Percentiles rank a stretch among this genome's conserved stretches.
Evolutionary conservation across 2,113 vertebrate species (phyloP).

Genomic region (Ceyx melanurus): DNA sequence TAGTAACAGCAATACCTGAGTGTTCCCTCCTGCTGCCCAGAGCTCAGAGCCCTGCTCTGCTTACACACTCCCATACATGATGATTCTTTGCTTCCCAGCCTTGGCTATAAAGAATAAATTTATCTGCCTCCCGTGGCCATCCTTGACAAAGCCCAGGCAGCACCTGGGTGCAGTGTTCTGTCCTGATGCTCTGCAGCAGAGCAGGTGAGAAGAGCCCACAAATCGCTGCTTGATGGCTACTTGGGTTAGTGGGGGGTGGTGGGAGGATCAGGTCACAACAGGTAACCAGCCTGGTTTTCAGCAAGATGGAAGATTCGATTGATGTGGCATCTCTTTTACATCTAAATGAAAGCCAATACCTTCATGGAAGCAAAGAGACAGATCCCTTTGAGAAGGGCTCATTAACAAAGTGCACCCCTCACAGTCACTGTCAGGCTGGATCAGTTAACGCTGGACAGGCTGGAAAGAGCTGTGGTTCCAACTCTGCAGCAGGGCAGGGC

Average conservation of each 20-base stretch:
- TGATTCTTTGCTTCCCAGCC: neutral
- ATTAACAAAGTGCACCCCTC: constrained; percentile 58
- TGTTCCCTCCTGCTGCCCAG: constrained; percentile 36
- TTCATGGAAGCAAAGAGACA: constrained; percentile 66
- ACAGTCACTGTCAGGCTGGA: constrained; percentile 46
- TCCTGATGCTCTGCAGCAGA: neutral
- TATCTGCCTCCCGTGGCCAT: neutral
- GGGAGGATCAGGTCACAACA: constrained; percentile 48
- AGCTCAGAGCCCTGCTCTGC: neutral
- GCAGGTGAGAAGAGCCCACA: neutral
- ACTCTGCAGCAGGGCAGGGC: neutral
- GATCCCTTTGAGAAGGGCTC: constrained; percentile 63
- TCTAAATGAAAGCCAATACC: constrained; percentile 56
- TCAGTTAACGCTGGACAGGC: constrained; percentile 14
- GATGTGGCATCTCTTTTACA: constrained; percentile 40
- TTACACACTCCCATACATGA: neutral
- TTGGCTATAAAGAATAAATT: neutral
- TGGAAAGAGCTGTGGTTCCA: neutral
- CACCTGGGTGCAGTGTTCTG: neutral
- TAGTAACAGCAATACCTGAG: neutral
- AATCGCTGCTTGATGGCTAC: neutral
- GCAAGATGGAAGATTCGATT: neutral
- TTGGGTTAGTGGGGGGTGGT: neutral
- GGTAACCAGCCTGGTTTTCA: constrained; percentile 13
- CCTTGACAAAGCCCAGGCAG: neutral